Conservation (phyloP, 2,888 invertebrate genomes). For the Himalopsyche kuldschensis region DNA sequence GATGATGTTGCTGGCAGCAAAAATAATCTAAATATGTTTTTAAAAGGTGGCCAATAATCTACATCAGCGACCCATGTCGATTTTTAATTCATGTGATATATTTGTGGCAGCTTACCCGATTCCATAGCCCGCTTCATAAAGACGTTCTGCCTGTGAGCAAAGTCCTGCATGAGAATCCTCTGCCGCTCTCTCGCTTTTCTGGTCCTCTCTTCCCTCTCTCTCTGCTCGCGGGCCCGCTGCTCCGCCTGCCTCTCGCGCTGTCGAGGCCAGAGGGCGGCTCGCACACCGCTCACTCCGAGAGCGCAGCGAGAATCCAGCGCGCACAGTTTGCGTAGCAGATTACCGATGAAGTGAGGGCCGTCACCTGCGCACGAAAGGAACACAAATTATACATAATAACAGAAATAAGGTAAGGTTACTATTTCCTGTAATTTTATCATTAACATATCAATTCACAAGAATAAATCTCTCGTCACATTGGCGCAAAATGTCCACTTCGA, state of each 20-base stretch:
- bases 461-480: too few species aligned
- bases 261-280: conserved; percentile 78
- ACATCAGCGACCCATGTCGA: too few species aligned
- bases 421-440: too few species aligned
- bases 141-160: conserved; percentile 86
- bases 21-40: too few species aligned
- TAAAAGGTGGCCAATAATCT: too few species aligned
- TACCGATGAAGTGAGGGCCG: conserved; percentile 84
- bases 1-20: too few species aligned
- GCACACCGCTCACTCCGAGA: conserved; percentile 69
- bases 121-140: conserved; percentile 78
- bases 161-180: conserved; percentile 89
- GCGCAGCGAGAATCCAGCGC: conserved; percentile 71
- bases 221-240: conserved; percentile 67
- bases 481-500: too few species aligned
- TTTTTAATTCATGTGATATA: too few species aligned
- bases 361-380: conserved; percentile 62
- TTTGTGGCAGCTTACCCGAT: conserved; percentile 42
- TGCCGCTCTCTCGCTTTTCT: conserved; percentile 86
- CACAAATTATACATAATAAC: background rate
- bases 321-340: conserved; percentile 75
- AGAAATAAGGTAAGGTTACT: too few species aligned
- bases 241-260: conserved; percentile 79
- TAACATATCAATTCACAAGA: too few species aligned
- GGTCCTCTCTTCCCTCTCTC: conserved; percentile 82